Conservation (phyloP, 1,140 invertebrate genomes). For the Drosophila chauvacae region DNA sequence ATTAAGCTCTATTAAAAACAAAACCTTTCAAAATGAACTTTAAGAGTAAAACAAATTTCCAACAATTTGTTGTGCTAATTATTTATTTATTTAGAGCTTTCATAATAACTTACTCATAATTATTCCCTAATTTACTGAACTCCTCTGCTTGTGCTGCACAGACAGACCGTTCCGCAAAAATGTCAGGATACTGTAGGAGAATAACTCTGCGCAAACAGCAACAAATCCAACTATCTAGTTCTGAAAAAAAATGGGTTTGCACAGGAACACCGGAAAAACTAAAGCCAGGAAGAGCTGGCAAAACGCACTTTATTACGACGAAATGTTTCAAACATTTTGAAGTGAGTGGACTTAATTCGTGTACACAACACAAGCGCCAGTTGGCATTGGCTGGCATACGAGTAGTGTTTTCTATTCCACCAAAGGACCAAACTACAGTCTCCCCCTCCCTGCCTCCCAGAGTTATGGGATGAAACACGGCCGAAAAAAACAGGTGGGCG, state of each 20-base stretch:
- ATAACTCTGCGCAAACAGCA: conserved; percentile 51
- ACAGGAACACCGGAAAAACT: conserved; percentile 6
- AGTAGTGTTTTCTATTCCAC: conserved; percentile 27
- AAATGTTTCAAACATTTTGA: conserved; percentile 72
- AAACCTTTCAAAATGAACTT: not conserved
- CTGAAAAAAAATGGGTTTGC: conserved; percentile 6
- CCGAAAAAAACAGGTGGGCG: conserved; percentile 3
- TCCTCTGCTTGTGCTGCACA: not conserved
- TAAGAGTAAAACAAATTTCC: not conserved
- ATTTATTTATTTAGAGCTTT: not conserved
- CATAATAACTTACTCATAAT: conserved; percentile 14
- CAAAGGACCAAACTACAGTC: conserved; percentile 16
- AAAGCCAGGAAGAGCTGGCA: conserved; percentile 29
- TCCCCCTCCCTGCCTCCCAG: not conserved
- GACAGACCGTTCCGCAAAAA: conserved; percentile 38
- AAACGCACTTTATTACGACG: conserved; percentile 75
- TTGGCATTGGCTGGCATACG: conserved; percentile 12
- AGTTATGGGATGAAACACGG: conserved; percentile 32
- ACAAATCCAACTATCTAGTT: conserved; percentile 31
- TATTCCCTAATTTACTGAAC: not conserved
- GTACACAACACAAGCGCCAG: conserved; percentile 45
- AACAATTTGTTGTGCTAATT: not conserved
- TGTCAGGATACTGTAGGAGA: conserved; percentile 50
- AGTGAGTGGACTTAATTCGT: conserved; percentile 77
- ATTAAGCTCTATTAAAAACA: not conserved